phyloP scores from a whole-genome alignment of 2,888 invertebrate genomes.

The Agriopis aurantiaria region DNA sequence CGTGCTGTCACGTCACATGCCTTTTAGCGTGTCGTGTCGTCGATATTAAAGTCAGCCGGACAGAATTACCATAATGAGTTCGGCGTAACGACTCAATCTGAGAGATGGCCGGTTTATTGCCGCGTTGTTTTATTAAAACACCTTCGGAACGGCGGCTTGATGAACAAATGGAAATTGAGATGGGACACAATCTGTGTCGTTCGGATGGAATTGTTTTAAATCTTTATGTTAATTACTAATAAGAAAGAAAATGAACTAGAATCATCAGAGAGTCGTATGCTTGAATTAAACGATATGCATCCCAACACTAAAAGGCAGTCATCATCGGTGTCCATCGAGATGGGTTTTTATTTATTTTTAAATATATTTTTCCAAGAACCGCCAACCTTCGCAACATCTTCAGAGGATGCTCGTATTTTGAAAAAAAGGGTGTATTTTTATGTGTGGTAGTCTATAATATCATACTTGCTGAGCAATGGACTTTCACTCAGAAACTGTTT shows the following conservation, averaged over 20 bases:
- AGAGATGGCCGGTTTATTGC: slow-evolving; percentile 52
- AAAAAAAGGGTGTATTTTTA: no score
- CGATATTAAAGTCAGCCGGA: slow-evolving; percentile 5
- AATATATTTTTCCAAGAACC: no score
- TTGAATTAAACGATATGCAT: no score
- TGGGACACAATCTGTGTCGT: slow-evolving; percentile 11
- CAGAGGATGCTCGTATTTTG: no score
- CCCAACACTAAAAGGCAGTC: no score
- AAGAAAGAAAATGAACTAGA: background rate
- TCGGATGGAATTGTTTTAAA: background rate
- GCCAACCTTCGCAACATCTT: no score
- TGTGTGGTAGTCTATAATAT: no score
- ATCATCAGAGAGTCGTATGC: no score
- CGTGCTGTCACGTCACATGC: background rate
- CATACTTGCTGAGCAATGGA: no score
- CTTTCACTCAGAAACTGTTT: no score
- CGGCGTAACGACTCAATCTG: slow-evolving; percentile 71
- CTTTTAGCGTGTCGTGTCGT: slow-evolving; percentile 1
- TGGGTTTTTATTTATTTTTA: no score
- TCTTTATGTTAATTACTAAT: background rate
- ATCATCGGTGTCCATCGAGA: no score
- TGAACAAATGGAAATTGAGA: slow-evolving; percentile 31
- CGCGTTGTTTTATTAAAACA: slow-evolving; percentile 54
- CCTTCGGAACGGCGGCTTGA: slow-evolving; percentile 36
- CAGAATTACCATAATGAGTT: slow-evolving; percentile 74